phyloP scores from a whole-genome alignment of 1,140 invertebrate genomes.

The Pectinophora gossypiella region DNA sequence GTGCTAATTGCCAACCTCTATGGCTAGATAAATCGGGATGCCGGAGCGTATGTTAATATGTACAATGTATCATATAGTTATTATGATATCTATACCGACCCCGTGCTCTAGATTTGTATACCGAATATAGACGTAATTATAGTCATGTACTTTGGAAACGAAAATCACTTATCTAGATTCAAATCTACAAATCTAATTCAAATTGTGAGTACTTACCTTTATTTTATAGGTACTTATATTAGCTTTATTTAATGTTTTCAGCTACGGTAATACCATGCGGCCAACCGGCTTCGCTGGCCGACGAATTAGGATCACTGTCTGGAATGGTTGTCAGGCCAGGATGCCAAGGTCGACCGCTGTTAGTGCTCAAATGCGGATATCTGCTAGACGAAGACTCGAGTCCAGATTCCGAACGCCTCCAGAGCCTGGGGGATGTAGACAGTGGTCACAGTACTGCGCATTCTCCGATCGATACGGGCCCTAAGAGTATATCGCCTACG shows the following conservation, averaged over 20 bases:
- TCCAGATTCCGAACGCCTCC: constrained; percentile 88
- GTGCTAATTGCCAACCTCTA: too few relatives aligned
- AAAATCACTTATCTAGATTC: too few relatives aligned
- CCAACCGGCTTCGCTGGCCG: constrained; percentile 80
- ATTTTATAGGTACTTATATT: too few relatives aligned
- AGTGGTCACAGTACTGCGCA: constrained; percentile 93
- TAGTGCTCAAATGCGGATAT: constrained; percentile 85
- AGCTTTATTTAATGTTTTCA: background rate
- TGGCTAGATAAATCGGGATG: too few relatives aligned
- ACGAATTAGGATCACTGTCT: constrained; percentile 77
- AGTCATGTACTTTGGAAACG: too few relatives aligned
- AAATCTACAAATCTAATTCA: too few relatives aligned
- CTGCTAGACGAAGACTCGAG: constrained; percentile 88
- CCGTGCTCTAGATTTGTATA: too few relatives aligned
- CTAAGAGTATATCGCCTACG: constrained; percentile 88
- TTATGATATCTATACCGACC: too few relatives aligned
- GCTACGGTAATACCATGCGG: constrained; percentile 48
- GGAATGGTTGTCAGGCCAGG: constrained; percentile 56
- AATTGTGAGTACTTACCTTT: too few relatives aligned
- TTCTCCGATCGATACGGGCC: constrained; percentile 87
- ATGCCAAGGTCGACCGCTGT: constrained; percentile 77
- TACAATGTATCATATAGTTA: too few relatives aligned
- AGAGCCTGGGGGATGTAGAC: constrained; percentile 85
- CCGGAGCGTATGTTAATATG: too few relatives aligned
- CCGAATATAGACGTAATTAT: too few relatives aligned